Evolutionary conservation across 1,140 invertebrate genomes (phyloP).

Genomic region (Carposina sasakii): DNA sequence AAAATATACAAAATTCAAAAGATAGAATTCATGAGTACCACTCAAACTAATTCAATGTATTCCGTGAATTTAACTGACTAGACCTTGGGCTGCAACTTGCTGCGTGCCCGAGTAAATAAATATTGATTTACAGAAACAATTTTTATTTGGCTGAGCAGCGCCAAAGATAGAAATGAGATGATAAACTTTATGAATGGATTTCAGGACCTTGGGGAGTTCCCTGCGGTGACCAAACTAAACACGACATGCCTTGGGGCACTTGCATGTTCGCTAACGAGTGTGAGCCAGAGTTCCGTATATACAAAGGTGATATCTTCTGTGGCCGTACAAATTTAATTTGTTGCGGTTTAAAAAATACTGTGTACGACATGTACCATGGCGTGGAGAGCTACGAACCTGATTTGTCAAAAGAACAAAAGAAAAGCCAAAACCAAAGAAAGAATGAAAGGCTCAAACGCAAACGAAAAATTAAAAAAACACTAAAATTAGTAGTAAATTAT

Average conservation of each 20-base stretch:
- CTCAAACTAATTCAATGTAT: too few relatives aligned
- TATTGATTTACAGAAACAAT: too few relatives aligned
- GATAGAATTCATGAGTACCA: too few relatives aligned
- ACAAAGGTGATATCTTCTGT: slow-evolving; percentile 51
- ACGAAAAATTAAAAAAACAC: slow-evolving; percentile 44
- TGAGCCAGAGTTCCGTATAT: slow-evolving; percentile 52
- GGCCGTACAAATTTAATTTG: slow-evolving; percentile 50
- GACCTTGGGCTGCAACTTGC: too few relatives aligned
- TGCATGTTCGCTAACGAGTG: slow-evolving; percentile 55
- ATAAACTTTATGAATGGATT: too few relatives aligned
- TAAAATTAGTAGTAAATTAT: slow-evolving; percentile 42
- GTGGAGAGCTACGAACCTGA: slow-evolving; percentile 44
- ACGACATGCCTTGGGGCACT: slow-evolving; percentile 53
- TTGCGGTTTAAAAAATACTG: slow-evolving; percentile 40
- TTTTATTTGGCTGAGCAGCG: too few relatives aligned
- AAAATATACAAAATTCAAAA: too few relatives aligned
- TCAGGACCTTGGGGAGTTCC: slow-evolving; percentile 55
- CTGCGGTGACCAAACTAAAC: slow-evolving; percentile 60
- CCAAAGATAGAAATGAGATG: too few relatives aligned
- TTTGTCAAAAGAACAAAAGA: slow-evolving; percentile 31
- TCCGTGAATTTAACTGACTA: too few relatives aligned
- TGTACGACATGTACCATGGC: slow-evolving; percentile 51
- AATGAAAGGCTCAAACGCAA: slow-evolving; percentile 31
- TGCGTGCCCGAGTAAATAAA: too few relatives aligned
- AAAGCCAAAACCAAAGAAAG: slow-evolving; percentile 19